A percentile compares a stretch with the other conserved stretches of the same genome.
Conservation (phyloP, 2,888 invertebrate species). For the Megastigmus dorsalis region DNA sequence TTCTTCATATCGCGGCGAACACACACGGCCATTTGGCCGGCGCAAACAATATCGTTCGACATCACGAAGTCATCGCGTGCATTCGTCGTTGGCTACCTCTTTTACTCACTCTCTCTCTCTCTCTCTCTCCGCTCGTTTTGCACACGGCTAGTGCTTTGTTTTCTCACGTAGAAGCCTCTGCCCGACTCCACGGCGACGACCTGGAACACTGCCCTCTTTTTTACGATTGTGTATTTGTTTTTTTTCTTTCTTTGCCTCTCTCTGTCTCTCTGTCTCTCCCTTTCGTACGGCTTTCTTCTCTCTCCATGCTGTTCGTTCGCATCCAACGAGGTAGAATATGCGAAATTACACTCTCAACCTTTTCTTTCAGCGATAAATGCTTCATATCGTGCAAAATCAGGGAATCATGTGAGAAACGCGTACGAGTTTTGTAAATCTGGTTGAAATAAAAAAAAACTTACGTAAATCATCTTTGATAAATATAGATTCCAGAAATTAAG, state of each 20-base stretch:
- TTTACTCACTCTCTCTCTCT: not conserved
- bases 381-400: too few relatives aligned
- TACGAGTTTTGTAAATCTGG: too few relatives aligned
- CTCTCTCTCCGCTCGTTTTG: not conserved
- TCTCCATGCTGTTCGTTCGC: too few relatives aligned
- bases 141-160: not conserved
- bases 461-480: too few relatives aligned
- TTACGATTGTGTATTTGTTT: slow-evolving; percentile 19
- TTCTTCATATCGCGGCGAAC: not conserved
- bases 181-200: slow-evolving; percentile 6
- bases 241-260: not conserved
- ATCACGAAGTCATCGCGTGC: slow-evolving; percentile 31
- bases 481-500: too few relatives aligned
- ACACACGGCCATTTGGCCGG: not conserved
- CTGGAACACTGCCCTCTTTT: slow-evolving; percentile 27
- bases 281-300: too few relatives aligned
- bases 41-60: slow-evolving; percentile 21
- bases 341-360: too few relatives aligned
- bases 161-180: not conserved
- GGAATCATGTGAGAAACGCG: too few relatives aligned
- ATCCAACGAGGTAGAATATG: too few relatives aligned
- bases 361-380: too few relatives aligned
- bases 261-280: not conserved
- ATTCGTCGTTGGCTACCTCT: not conserved
- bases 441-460: too few relatives aligned